A percentile compares a stretch with the other conserved stretches of the same genome.
Evolutionary conservation across 92 coral and sea anemone species (phyloP).

Genomic region (Phenganax marumi): DNA sequence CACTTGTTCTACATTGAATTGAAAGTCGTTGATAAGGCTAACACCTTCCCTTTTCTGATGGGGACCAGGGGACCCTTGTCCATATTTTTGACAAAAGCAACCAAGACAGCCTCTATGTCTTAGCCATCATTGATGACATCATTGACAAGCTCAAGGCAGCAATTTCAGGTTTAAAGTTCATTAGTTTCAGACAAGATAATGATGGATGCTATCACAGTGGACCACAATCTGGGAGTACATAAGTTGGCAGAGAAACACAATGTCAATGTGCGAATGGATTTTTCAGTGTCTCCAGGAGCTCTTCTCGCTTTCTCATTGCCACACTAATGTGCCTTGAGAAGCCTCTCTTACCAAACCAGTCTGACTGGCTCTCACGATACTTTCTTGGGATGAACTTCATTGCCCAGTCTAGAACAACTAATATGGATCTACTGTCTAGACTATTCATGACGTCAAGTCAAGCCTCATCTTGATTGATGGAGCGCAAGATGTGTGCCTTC

Average conservation of each 20-base stretch:
- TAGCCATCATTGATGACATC: conserved; percentile 44
- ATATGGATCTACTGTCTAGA: conserved; percentile 6
- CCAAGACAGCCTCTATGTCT: conserved; percentile 43
- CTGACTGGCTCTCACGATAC: conserved; percentile 39
- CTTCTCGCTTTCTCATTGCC: conserved; percentile 52
- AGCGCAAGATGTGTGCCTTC: conserved; percentile 73
- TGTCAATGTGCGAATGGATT: not conserved
- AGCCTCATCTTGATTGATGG: conserved; percentile 64
- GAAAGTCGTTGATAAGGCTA: too few relatives aligned
- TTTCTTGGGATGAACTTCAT: conserved; percentile 47
- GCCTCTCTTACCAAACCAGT: conserved; percentile 45
- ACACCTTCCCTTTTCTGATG: too few relatives aligned
- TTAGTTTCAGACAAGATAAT: conserved; percentile 38
- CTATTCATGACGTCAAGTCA: conserved; percentile 25
- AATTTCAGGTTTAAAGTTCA: conserved; percentile 24
- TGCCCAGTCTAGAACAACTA: conserved; percentile 43
- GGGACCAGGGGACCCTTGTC: conserved; percentile 44
- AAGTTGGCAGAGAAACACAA: not conserved
- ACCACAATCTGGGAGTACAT: conserved; percentile 10
- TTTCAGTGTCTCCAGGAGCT: not conserved
- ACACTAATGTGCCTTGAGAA: conserved; percentile 49
- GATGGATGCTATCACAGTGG: conserved; percentile 19
- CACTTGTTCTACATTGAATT: too few relatives aligned
- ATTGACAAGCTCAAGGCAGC: conserved; percentile 24
- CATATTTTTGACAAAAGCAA: conserved; percentile 47